Conservation (phyloP, 2,888 invertebrate genomes). For the Ferdinandea cuprea region DNA sequence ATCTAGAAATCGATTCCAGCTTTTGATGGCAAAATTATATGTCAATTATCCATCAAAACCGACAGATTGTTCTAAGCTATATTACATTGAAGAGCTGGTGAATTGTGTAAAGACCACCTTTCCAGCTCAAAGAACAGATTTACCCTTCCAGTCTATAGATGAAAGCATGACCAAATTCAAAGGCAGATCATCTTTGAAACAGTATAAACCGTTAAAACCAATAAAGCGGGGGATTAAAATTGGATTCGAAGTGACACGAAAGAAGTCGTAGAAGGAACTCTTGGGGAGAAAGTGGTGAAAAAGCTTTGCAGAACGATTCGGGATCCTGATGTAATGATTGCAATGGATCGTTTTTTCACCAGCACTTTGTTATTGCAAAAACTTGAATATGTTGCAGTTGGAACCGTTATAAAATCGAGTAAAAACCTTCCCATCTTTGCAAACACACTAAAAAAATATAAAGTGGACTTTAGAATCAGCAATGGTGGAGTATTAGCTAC, state of each 20-base stretch:
- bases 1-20: too few species aligned
- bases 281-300: background rate
- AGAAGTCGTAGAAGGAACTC: background rate
- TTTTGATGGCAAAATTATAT: too few species aligned
- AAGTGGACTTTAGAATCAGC: slow-evolving; percentile 13
- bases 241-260: background rate
- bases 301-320: slow-evolving; percentile 21
- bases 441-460: background rate
- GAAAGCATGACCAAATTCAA: slow-evolving; percentile 33
- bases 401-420: slow-evolving; percentile 16
- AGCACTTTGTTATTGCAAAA: slow-evolving; percentile 14
- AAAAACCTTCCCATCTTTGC: slow-evolving; percentile 11
- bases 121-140: slow-evolving; percentile 5
- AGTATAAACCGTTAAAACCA: slow-evolving; percentile 18
- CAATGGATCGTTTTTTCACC: slow-evolving; percentile 19
- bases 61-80: slow-evolving; percentile 19
- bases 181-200: slow-evolving; percentile 17
- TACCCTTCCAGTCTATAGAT: slow-evolving; percentile 29
- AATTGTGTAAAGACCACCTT: slow-evolving; percentile 25
- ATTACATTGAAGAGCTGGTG: slow-evolving; percentile 10
- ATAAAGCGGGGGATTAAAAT: background rate
- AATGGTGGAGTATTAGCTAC: slow-evolving; percentile 29
- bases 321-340: slow-evolving; percentile 27
- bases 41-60: too few species aligned
- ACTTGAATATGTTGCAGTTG: slow-evolving; percentile 7